Conservation (phyloP, 2,113 vertebrate species). For the Vulpes vulpes region DNA sequence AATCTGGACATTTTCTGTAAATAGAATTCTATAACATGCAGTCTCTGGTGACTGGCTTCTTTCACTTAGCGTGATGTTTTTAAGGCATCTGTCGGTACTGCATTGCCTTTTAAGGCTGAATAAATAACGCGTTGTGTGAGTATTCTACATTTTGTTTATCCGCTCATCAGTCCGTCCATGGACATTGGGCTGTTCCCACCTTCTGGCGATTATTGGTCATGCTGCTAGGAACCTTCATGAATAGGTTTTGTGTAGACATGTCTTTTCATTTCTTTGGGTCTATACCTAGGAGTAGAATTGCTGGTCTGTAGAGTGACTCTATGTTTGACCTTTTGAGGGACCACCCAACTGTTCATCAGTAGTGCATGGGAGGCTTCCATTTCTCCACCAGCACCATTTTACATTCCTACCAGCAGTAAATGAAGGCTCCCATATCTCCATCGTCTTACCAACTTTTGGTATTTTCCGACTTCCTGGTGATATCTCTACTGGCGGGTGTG, state of each 20-base stretch:
- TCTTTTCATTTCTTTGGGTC: slow-evolving; percentile 7
- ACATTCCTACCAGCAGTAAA: too few relatives aligned
- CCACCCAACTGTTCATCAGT: background rate
- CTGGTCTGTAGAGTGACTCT: background rate
- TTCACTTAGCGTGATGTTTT: background rate
- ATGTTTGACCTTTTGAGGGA: background rate
- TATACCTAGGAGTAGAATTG: background rate
- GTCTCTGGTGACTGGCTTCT: background rate
- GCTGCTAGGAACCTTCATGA: background rate
- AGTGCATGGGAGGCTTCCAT: too few relatives aligned
- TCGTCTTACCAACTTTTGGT: background rate
- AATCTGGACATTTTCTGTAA: background rate
- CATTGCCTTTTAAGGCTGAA: background rate
- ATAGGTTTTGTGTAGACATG: background rate
- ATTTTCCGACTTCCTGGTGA: background rate
- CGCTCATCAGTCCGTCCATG: background rate
- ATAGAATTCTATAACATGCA: background rate
- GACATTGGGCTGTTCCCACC: background rate
- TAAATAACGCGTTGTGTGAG: background rate
- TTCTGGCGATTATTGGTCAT: background rate
- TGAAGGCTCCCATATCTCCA: background rate
- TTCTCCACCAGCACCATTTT: background rate
- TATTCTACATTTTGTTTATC: background rate
- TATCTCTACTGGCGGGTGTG: background rate
- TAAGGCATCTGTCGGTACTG: background rate